Evolutionary conservation across 2,797 vertebrate species (phyloP).

Genomic region (Capromys pilorides): DNA sequence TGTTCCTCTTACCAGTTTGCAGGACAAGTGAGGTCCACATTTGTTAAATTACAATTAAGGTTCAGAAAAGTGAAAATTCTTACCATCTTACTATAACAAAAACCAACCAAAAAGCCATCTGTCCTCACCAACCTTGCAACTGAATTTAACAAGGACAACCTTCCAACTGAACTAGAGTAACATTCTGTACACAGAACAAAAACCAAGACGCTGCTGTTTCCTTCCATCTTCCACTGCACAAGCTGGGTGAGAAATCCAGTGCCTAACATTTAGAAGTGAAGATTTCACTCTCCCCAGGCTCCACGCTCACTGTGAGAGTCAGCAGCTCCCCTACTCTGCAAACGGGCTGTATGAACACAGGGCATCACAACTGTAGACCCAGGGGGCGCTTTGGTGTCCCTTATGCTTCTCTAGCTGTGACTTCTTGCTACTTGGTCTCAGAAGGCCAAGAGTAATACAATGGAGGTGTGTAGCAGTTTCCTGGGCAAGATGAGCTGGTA

Average conservation of each 20-base stretch:
- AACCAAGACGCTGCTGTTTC: conserved; percentile 12
- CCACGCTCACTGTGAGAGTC: neutral
- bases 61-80: neutral
- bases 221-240: conserved; percentile 53
- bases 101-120: conserved; percentile 37
- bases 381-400: neutral
- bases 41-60: conserved; percentile 15
- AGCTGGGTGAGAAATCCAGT: conserved; percentile 23
- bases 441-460: neutral
- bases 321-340: neutral
- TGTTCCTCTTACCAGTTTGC: conserved; percentile 5
- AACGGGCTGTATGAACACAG: conserved; percentile 15
- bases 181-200: conserved; percentile 16
- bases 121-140: conserved; percentile 28
- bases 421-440: neutral
- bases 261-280: conserved; percentile 28
- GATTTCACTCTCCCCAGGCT: conserved; percentile 24
- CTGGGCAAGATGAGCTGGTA: neutral
- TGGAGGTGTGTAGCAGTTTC: neutral
- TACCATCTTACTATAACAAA: conserved; percentile 39
- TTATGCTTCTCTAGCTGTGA: conserved; percentile 54
- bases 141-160: conserved; percentile 19
- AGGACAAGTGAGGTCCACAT: neutral
- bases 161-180: neutral
- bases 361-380: neutral